These are phyloP conservation scores for Cichlasoma orientale DNA, from an alignment of 2,797 vertebrate species.

Conservation along the genomic window DNA sequence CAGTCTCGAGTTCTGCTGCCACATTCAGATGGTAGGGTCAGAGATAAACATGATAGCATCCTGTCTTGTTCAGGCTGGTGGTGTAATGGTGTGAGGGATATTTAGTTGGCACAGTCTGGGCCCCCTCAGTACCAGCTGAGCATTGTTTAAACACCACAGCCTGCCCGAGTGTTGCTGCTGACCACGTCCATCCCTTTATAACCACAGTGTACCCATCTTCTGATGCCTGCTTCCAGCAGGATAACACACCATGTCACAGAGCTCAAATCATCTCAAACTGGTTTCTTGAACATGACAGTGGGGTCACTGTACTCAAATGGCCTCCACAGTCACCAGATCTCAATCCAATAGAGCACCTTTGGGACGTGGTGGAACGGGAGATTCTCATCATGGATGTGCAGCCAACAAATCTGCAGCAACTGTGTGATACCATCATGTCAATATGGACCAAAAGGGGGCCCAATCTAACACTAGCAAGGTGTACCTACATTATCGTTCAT, in stretches of 20 bases:
- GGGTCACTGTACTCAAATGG: neutral
- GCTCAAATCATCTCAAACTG: neutral
- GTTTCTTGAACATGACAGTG: neutral
- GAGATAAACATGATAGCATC: neutral
- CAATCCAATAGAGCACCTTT: neutral
- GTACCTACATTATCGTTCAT: no score
- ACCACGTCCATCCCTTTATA: neutral
- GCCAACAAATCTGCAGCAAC: no score
- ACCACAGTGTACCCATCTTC: neutral
- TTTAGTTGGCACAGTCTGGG: neutral
- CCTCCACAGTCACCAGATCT: neutral
- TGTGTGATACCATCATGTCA: no score
- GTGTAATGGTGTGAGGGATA: neutral
- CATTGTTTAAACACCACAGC: neutral
- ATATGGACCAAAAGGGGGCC: no score
- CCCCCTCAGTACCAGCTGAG: neutral
- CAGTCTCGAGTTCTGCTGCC: neutral
- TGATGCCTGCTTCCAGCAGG: neutral
- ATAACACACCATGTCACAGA: neutral
- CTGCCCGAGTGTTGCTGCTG: neutral
- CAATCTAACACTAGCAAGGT: no score
- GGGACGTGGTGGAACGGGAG: neutral
- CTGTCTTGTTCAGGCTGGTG: neutral
- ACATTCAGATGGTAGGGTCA: neutral
- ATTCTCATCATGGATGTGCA: rapidly evolving